Conservation (phyloP, 2,113 vertebrate species). For the Miniopterus natalensis region DNA sequence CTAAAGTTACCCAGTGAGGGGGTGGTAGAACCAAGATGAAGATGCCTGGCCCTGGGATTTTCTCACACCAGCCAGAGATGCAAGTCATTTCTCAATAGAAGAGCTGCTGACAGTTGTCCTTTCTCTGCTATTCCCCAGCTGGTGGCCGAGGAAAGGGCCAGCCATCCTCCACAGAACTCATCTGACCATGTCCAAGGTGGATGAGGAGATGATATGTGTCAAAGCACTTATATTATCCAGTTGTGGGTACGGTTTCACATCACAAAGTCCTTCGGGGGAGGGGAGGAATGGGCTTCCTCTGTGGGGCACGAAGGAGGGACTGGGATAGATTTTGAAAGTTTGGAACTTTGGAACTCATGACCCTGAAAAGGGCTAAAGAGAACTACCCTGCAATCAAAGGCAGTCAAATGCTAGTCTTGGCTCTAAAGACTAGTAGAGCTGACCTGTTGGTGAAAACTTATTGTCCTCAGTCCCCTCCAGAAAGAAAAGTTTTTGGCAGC, state of each 20-base stretch:
- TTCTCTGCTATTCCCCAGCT: background rate
- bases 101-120: background rate
- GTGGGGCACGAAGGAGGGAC: background rate
- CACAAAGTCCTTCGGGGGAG: background rate
- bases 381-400: background rate
- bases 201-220: background rate
- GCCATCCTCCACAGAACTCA: background rate
- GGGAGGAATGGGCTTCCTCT: background rate
- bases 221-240: background rate
- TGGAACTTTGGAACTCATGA: background rate
- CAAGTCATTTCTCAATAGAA: background rate
- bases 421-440: background rate
- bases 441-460: background rate
- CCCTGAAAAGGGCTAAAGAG: background rate
- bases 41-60: background rate
- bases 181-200: background rate
- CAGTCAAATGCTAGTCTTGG: background rate
- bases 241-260: background rate
- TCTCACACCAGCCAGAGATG: background rate
- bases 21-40: background rate
- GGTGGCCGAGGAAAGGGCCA: background rate
- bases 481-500: slow-evolving; percentile 46
- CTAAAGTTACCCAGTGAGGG: background rate
- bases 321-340: background rate
- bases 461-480: background rate